Evolutionary conservation across 2,797 vertebrate genomes (phyloP), one percentile per base, ranked within the genome.

Genomic region (Atherinosoma microstoma): DNA sequence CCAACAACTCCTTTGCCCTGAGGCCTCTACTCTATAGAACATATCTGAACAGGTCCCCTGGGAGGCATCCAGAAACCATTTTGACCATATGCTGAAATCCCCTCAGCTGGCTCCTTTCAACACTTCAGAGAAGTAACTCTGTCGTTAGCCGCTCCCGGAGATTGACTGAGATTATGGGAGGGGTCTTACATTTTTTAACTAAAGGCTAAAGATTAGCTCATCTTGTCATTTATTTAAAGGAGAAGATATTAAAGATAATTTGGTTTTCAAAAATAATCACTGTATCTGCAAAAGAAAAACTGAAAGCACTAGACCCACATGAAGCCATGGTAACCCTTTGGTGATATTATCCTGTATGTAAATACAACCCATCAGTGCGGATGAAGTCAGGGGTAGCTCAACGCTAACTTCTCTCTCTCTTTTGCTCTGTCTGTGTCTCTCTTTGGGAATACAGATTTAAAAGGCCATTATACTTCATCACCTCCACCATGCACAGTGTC

Each of bases 391-490:
- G 77, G 71, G 78, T 78, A 83, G 80, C 64, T 81, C 70, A 61
- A 82, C 68, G 73, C 92, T 97, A 96, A 97, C 95, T 22, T 53
- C 95, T 57, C 45, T 64, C 67, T 67, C 94, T 93, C 90, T 96
- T 94, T 95, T 34, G 58, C 77, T 68, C 79, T 58, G 42, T 81
- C 68, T 93, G 91, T 93, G 91, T 93, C 71, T 81, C 78, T 94
- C 80, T 67, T 74, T 89, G 84, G 84, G 88, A 94, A 94, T 93
- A 91, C 94, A 96, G 96, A 97, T 97, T 96, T 95, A 96, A 97
- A 97, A 97, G 96, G 95, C 96, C 95, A 96, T 97, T 97, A 96
- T 96, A 95, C 93, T 93, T 93, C 95, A 95, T 95, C 86, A 95
- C 95, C 94, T 94, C 95, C 94, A 93, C 94, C 94, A 93, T 93